Conservation (phyloP, 2,797 vertebrate species). For the Triplophysa yarkandensis region DNA sequence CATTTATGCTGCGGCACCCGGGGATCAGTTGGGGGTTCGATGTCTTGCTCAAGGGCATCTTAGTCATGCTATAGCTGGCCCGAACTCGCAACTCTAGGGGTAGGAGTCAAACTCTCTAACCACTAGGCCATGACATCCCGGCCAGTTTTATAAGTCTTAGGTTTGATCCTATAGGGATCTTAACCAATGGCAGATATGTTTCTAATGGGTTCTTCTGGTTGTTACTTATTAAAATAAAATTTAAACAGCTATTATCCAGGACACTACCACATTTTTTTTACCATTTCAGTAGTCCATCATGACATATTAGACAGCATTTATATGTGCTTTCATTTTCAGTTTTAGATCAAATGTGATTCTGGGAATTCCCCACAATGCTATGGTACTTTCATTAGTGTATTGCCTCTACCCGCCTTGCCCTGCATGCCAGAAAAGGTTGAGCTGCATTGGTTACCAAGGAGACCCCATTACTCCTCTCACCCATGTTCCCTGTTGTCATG, state of each 20-base stretch:
- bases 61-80: too few relatives aligned
- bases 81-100: too few relatives aligned
- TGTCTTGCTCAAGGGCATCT: too few relatives aligned
- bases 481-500: slow-evolving; percentile 56
- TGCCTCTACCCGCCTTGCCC: background rate
- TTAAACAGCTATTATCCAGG: background rate
- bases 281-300: background rate
- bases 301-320: background rate
- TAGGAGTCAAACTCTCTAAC: too few relatives aligned
- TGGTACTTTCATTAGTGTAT: background rate
- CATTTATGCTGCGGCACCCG: too few relatives aligned
- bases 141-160: too few relatives aligned
- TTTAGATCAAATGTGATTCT: slow-evolving; percentile 1
- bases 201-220: too few relatives aligned
- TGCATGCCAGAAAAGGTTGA: slow-evolving; percentile 45
- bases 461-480: slow-evolving; percentile 41
- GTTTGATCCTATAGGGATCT: too few relatives aligned
- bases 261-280: background rate
- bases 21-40: too few relatives aligned
- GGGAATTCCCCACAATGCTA: slow-evolving; percentile 3
- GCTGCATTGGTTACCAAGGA: slow-evolving; percentile 45
- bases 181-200: too few relatives aligned
- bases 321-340: background rate
- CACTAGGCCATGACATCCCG: too few relatives aligned
- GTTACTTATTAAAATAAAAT: too few relatives aligned